phyloP scores from a whole-genome alignment of 2,113 vertebrate species.

The Noturus placidus region DNA sequence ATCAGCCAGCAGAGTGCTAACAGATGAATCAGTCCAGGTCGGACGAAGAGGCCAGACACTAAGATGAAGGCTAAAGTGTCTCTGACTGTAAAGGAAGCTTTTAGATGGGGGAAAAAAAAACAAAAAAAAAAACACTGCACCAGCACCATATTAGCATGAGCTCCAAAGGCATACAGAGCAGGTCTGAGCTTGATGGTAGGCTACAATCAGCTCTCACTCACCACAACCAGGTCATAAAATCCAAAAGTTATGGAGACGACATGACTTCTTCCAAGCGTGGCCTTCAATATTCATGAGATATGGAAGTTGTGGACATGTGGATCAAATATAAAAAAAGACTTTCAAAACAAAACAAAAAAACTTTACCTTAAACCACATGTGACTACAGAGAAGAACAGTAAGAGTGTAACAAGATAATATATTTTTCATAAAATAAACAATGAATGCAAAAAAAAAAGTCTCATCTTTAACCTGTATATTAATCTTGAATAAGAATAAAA shows the following conservation, averaged over 20 bases:
- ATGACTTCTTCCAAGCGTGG: not conserved
- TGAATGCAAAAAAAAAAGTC: not conserved
- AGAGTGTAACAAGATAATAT: not conserved
- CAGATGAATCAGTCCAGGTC: conserved; percentile 58
- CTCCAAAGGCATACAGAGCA: not conserved
- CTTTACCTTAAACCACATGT: not conserved
- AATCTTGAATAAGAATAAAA: too few relatives aligned
- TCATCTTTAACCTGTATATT: too few relatives aligned
- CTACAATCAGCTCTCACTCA: not conserved
- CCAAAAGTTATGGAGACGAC: not conserved
- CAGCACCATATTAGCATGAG: not conserved
- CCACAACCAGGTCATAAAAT: not conserved
- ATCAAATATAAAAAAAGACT: not conserved
- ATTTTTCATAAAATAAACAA: not conserved
- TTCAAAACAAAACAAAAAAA: not conserved
- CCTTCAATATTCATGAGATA: not conserved
- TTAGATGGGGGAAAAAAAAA: not conserved
- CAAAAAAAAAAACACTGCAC: not conserved
- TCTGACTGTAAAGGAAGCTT: conserved; percentile 55
- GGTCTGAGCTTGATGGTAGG: not conserved
- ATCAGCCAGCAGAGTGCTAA: conserved; percentile 61
- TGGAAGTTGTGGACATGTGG: not conserved
- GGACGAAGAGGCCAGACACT: conserved; percentile 46
- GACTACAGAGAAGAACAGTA: not conserved
- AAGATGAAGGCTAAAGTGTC: conserved; percentile 50